These are phyloP conservation scores for Phalacrocorax aristotelis DNA, from an alignment of 2,113 vertebrate species.

Conservation along the genomic window DNA sequence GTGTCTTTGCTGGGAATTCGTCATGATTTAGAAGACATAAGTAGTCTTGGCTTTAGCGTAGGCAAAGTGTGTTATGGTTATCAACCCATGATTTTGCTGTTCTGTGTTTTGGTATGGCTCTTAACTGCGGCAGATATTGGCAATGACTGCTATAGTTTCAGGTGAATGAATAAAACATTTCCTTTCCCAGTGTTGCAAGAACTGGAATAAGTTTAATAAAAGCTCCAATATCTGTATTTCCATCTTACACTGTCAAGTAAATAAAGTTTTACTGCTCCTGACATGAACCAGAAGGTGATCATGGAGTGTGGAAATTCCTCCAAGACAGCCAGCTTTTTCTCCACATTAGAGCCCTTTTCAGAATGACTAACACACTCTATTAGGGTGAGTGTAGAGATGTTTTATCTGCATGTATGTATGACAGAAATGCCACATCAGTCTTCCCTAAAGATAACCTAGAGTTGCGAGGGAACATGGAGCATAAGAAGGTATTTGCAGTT, in stretches of 20 bases:
- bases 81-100: background rate
- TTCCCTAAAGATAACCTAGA: background rate
- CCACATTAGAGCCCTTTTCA: background rate
- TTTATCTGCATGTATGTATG: too few relatives aligned
- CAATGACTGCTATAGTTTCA: background rate
- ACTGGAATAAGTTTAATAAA: background rate
- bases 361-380: too few relatives aligned
- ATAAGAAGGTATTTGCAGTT: background rate
- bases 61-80: background rate
- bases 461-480: background rate
- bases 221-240: background rate
- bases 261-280: background rate
- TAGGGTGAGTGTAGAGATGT: background rate
- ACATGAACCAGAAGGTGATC: background rate
- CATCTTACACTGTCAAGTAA: background rate
- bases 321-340: background rate
- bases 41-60: background rate
- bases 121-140: background rate
- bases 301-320: background rate
- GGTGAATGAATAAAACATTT: background rate
- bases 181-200: background rate
- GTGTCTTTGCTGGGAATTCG: background rate
- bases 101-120: background rate
- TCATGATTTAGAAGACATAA: background rate
- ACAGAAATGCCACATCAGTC: background rate